Evolutionary conservation across 2,113 vertebrate genomes (phyloP).

Genomic region (Strigops habroptila): DNA sequence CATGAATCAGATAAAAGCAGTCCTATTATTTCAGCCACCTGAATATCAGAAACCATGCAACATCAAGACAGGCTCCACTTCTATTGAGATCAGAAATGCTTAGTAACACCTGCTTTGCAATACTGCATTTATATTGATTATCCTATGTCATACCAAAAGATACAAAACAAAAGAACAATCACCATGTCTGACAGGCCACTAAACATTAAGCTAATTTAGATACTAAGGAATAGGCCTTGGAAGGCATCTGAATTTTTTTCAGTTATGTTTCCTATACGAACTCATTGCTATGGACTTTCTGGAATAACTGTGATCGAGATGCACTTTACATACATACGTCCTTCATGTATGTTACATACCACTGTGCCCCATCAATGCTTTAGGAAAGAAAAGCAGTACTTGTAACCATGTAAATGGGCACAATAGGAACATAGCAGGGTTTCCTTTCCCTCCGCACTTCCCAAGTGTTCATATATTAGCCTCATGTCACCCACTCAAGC

Average conservation of each 20-base stretch:
- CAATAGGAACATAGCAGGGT: background rate
- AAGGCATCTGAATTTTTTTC: background rate
- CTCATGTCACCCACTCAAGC: background rate
- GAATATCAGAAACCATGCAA: background rate
- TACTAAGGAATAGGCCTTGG: background rate
- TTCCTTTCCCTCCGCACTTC: background rate
- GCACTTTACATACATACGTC: background rate
- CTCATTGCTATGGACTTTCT: background rate
- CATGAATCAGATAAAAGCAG: background rate
- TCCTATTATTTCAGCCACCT: background rate
- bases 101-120: background rate
- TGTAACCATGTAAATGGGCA: fast-evolving
- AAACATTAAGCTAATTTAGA: background rate
- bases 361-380: background rate
- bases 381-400: background rate
- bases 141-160: background rate
- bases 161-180: background rate
- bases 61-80: background rate
- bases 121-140: background rate
- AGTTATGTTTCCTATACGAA: background rate
- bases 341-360: background rate
- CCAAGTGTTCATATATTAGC: background rate
- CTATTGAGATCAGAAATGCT: background rate
- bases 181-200: background rate
- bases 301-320: background rate